Evolutionary conservation across 2,113 vertebrate genomes (phyloP), one percentile per base, ranked within the genome.

Genomic region (Lepus europaeus): DNA sequence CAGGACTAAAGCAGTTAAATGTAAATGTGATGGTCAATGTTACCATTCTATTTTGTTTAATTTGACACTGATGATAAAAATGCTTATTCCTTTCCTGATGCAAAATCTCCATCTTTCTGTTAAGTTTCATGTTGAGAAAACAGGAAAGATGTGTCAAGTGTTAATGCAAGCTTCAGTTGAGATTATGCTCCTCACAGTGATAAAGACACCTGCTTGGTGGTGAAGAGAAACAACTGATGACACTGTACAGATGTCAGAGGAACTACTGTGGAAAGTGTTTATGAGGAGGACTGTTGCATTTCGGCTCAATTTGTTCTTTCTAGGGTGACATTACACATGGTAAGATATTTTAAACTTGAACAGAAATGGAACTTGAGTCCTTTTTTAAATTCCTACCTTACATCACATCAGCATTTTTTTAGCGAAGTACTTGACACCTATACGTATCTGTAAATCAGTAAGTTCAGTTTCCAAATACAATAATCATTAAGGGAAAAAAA

Each of bases 401-500:
- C 33, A 76, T 86, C 63, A 88, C 11, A 81, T 22, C 66, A 29
- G 70, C 45, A 77, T 78, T 76, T 93, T 83, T 76, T 85, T 25
- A 89, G 45, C 51, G 94, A 94, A 90, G 6, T 51, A 83, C 25
- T 53, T 93, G 14, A 90, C 81, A 78, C 81, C 33, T n/a, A 23
- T 9, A 73, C 76, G 68, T 39, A 39, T 36, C 45, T 68, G 51
- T n/a, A 87, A 86, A 87, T 81, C 5, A 39, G n/a, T 70, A 81
- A 82, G 22, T 87, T 72, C 33, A 10, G 12, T 94, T 93, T 94
- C 36, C 92, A 91, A 92, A 89, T 85, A 70, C 20, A 92, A 56
- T 27, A 83, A n/a, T 81, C 80, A 77, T 93, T 87, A 89, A 86
- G 31, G 14, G 11, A 29, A 45, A 80, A 16, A 69, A 59, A 90